These are phyloP conservation scores for Axis porcinus DNA, from an alignment of 2,113 vertebrate species.

Conservation along the genomic window DNA sequence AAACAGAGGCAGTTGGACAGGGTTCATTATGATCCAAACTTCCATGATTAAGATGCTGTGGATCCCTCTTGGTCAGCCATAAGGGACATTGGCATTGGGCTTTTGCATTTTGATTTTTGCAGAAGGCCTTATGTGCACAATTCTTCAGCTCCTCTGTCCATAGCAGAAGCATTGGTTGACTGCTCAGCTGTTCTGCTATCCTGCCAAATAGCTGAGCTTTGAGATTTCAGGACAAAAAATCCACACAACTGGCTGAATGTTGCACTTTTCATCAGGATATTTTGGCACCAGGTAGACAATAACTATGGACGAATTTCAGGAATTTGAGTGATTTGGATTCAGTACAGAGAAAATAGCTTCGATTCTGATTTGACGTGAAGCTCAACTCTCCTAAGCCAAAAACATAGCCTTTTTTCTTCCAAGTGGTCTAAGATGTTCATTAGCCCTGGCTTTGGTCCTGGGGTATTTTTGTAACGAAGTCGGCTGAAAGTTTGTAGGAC, in stretches of 20 bases:
- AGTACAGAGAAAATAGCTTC: conserved; percentile 66
- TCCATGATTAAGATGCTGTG: not conserved
- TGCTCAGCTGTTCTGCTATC: conserved; percentile 24
- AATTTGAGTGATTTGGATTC: conserved; percentile 70
- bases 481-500: conserved; percentile 29
- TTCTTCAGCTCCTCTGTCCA: not conserved
- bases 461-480: conserved; percentile 59
- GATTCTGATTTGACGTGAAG: conserved; percentile 66
- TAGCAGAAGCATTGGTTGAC: conserved; percentile 8
- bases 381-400: conserved; percentile 64
- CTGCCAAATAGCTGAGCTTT: conserved; percentile 60
- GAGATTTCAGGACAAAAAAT: conserved; percentile 54
- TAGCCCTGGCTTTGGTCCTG: conserved; percentile 66
- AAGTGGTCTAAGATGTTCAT: conserved; percentile 71
- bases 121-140: not conserved
- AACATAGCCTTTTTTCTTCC: conserved; percentile 61
- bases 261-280: conserved; percentile 66
- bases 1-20: not conserved
- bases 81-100: not conserved
- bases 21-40: not conserved
- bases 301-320: conserved; percentile 63
- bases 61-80: not conserved
- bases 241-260: conserved; percentile 54
- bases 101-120: conserved; percentile 3
- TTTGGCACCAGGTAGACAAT: conserved; percentile 69